phyloP scores from a whole-genome alignment of 2,797 vertebrate genomes.

The Characodon lateralis region DNA sequence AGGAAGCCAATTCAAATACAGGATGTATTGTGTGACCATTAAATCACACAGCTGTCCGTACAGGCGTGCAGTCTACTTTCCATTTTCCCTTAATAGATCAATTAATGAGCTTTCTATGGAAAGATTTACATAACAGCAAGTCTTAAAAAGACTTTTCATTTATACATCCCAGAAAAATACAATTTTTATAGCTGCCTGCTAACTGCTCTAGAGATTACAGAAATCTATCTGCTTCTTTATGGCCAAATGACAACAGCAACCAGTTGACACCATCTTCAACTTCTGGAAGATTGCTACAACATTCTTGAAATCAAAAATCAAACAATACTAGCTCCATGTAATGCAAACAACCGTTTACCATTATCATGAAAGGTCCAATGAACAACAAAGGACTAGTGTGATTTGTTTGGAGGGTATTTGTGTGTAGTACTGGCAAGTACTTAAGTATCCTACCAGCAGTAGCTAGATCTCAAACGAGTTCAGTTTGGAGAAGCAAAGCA shows the following conservation, averaged over 20 bases:
- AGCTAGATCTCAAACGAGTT: not conserved
- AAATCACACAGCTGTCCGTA: conserved; percentile 67
- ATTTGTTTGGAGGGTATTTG: not conserved
- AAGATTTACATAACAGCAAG: conserved; percentile 58
- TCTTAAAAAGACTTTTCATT: conserved; percentile 54
- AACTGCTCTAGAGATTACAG: not conserved
- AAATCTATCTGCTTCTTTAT: conserved; percentile 5
- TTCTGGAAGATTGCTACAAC: not conserved
- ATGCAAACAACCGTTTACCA: not conserved
- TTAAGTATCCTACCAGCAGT: not conserved
- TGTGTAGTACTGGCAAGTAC: not conserved
- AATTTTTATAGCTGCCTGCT: conserved; percentile 16
- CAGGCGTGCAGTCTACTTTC: conserved; percentile 58
- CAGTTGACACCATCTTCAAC: not conserved
- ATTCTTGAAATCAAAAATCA: not conserved
- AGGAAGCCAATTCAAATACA: conserved; percentile 78
- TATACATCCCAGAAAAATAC: conserved; percentile 23
- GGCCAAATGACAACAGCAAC: not conserved
- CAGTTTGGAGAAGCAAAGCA: not conserved
- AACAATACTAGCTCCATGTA: not conserved
- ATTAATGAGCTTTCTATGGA: conserved; percentile 66
- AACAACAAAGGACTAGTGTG: not conserved
- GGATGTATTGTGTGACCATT: conserved; percentile 66
- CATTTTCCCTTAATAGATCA: conserved; percentile 62
- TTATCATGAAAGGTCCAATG: not conserved